A percentile compares a stretch with the other conserved stretches of the same genome.
Conservation (phyloP, 2,797 vertebrate species). For the Ceryle rudis region DNA sequence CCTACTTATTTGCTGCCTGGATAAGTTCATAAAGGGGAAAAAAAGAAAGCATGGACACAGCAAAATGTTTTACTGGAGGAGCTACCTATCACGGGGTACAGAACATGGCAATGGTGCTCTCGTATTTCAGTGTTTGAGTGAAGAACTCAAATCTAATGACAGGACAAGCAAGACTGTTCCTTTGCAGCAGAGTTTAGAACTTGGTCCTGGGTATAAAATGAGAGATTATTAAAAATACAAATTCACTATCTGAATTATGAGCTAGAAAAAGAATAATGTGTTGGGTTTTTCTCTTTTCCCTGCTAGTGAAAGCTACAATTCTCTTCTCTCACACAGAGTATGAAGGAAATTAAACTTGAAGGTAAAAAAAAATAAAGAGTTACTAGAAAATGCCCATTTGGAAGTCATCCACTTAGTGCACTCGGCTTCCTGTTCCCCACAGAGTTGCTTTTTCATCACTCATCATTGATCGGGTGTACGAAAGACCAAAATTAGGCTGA, state of each 20-base stretch:
- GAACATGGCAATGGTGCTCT: background rate
- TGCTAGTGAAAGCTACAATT: background rate
- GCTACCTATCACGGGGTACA: background rate
- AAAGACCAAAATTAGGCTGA: background rate
- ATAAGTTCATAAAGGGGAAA: background rate
- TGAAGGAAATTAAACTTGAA: conserved; percentile 10
- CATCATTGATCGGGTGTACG: background rate
- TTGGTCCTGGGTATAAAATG: background rate
- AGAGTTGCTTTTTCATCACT: background rate
- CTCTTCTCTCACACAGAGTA: background rate
- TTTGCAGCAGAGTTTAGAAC: background rate
- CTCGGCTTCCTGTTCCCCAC: background rate
- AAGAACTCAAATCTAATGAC: background rate
- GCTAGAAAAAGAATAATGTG: background rate
- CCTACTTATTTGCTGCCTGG: background rate
- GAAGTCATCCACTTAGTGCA: background rate
- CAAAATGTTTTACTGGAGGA: background rate
- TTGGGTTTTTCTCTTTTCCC: background rate
- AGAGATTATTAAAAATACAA: background rate
- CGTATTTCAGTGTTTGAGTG: background rate
- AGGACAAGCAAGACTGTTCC: background rate
- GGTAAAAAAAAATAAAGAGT: background rate
- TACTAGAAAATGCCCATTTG: background rate
- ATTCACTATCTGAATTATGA: background rate
- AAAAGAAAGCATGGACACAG: background rate